Evolutionary conservation across 92 coral and sea anemone species (phyloP).

Genomic region (Porites rus): DNA sequence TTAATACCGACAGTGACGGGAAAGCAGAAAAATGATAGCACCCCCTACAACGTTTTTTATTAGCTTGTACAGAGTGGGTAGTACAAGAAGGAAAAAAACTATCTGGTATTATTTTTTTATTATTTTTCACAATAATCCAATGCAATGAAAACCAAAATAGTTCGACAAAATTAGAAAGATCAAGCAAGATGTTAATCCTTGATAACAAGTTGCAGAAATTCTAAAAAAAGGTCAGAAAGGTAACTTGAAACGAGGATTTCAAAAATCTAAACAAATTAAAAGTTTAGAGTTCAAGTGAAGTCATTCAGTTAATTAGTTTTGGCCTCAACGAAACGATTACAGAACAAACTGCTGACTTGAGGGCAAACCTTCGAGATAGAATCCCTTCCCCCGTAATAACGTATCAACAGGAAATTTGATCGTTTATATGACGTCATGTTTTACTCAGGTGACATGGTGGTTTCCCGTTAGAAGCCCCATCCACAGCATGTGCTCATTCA

Average conservation of each 20-base stretch:
- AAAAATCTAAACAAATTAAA: not conserved
- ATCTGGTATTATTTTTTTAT: too few species aligned
- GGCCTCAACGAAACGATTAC: not conserved
- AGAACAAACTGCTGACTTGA: not conserved
- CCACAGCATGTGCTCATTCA: too few species aligned
- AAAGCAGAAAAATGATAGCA: too few species aligned
- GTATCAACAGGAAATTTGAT: conserved; percentile 3
- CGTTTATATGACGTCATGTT: conserved; percentile 12
- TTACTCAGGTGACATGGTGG: not conserved
- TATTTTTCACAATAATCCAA: too few species aligned
- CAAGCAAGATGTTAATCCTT: not conserved
- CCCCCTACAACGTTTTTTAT: too few species aligned
- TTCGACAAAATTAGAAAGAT: not conserved
- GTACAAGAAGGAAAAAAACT: too few species aligned
- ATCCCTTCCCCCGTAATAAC: not conserved
- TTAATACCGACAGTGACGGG: too few species aligned
- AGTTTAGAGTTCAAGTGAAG: not conserved
- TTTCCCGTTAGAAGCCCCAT: not conserved
- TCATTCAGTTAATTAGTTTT: not conserved
- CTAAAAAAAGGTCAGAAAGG: not conserved
- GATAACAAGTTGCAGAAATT: not conserved
- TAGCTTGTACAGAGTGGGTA: too few species aligned
- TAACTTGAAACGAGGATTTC: not conserved
- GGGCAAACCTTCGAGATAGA: not conserved
- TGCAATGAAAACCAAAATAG: too few species aligned